phyloP scores from a whole-genome alignment of 2,888 invertebrate species.

The Onchidella celtica region DNA sequence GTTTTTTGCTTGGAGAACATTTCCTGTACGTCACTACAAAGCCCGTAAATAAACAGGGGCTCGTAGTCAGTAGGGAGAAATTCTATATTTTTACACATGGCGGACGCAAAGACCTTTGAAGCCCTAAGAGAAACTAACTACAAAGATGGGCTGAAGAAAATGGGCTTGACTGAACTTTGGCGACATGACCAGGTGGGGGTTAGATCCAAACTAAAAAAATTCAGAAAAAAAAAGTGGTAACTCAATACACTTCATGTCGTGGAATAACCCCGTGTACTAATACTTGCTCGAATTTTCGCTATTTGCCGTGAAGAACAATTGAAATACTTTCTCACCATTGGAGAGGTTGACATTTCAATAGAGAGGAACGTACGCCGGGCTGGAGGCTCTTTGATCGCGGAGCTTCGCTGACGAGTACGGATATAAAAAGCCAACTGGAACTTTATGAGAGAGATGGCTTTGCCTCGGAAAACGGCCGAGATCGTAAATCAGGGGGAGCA shows the following conservation, averaged over 20 bases:
- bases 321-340: constrained; percentile 4
- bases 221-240: neutral
- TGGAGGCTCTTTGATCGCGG: constrained; percentile 1
- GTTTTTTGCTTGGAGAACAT: neutral
- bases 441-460: neutral
- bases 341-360: constrained; percentile 18
- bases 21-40: neutral
- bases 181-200: too few relatives aligned
- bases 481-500: neutral
- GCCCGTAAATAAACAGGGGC: constrained; percentile 13
- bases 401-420: neutral
- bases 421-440: neutral
- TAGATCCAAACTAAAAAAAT: too few relatives aligned
- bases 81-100: constrained; percentile 3
- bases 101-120: constrained; percentile 16
- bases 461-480: neutral
- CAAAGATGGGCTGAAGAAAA: neutral
- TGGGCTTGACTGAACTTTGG: neutral
- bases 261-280: neutral
- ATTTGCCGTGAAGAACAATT: constrained; percentile 5
- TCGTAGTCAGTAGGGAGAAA: constrained; percentile 3
- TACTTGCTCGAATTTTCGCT: neutral
- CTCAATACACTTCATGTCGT: constrained; percentile 18
- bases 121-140: neutral
- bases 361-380: neutral